Conservation (phyloP, 2,797 vertebrate species). For the Lithobates pipiens region DNA sequence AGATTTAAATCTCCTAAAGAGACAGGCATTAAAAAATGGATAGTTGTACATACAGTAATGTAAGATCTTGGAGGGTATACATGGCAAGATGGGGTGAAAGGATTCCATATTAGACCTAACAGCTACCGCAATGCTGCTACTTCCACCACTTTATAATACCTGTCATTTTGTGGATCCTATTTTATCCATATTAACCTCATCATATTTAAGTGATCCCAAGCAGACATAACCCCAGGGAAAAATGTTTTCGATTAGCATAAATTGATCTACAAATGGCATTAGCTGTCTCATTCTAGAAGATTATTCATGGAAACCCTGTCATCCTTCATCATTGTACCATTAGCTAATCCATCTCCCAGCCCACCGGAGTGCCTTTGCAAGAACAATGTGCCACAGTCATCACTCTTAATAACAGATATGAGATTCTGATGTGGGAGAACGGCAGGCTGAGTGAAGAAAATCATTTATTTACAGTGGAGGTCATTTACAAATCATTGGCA, state of each 20-base stretch:
- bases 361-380: slow-evolving; percentile 22
- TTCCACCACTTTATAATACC: background rate
- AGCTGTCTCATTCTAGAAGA: slow-evolving; percentile 54
- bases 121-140: too few relatives aligned
- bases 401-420: slow-evolving; percentile 37
- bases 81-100: too few relatives aligned
- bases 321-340: slow-evolving; percentile 58
- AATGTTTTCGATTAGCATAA: slow-evolving; percentile 52
- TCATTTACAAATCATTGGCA: slow-evolving; percentile 9
- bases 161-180: background rate
- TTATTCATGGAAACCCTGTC: slow-evolving; percentile 60
- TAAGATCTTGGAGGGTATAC: too few relatives aligned
- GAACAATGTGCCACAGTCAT: slow-evolving; percentile 43
- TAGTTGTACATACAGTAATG: too few relatives aligned
- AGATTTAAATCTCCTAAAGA: too few relatives aligned
- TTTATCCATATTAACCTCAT: slow-evolving; percentile 34
- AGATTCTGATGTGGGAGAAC: slow-evolving; percentile 34
- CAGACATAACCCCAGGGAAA: slow-evolving; percentile 38
- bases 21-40: too few relatives aligned
- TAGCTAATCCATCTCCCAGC: slow-evolving; percentile 43
- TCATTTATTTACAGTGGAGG: background rate
- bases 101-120: too few relatives aligned
- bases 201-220: slow-evolving; percentile 29
- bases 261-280: slow-evolving; percentile 60
- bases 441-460: background rate